Evolutionary conservation across 2,888 invertebrate genomes (phyloP), one percentile per base, ranked within the genome.

Genomic region (Rhagonycha fulva): DNA sequence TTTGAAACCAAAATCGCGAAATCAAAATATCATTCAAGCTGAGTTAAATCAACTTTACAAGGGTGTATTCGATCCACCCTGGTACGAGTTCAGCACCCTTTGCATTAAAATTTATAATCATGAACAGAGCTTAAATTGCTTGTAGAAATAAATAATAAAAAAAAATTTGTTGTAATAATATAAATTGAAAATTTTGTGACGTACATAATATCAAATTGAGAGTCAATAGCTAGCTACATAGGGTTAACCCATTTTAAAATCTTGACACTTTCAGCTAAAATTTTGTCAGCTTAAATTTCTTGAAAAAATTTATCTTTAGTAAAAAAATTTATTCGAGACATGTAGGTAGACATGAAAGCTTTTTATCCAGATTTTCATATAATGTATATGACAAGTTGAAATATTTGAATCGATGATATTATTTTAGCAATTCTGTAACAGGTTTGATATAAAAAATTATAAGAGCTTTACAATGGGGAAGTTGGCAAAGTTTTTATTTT

Each of bases 21-120:
- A 28, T 9, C 9, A 28, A 28, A 28, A 9, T 28, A 28, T 28
- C 2, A 28, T 28, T 28, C 9, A 9, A 28, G 9, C 28, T 28
- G 9, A 9, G 9, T 28, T 9, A 28, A 28, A 9, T 28, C 9
- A 26, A 26, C 26, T 26, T 26, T 62, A 62, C 62, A 62, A 62
- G 47, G 32, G 12, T 63, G 28, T 47, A 32, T 24, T 72, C 66
- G 47, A 72, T 72, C 72, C 67, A 72, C 72, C 72, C 67, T 72
- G 67, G 67, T 66, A 72, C 66, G 47, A 19, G 19, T 72, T 2
- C 7, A 3, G 26, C 4, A 26, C 26, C 2, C 7, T 26, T 4
- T 26, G 4, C 5, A 7, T 2, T 28, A 28, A 28, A 28, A 28
- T 28, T 28, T 28, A 28, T 9, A 28, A 28, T 28, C 9, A 28